Conservation (phyloP, 23 tunicate species). For the Halocynthia aurantium region DNA sequence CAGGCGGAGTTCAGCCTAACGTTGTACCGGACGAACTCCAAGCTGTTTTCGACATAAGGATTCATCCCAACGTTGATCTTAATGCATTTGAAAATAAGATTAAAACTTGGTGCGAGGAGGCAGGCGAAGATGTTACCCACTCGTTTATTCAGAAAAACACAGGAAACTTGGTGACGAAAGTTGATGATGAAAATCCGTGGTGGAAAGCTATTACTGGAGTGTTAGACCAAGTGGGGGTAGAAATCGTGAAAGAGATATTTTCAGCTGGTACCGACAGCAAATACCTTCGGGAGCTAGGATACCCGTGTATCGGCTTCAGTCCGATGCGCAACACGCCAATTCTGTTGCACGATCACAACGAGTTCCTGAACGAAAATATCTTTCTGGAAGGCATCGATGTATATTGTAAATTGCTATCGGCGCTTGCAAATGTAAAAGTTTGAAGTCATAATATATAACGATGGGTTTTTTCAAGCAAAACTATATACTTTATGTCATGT, state of each 20-base stretch:
- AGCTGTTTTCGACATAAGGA: conserved; percentile 77
- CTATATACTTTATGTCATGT: no score
- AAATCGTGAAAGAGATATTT: background rate
- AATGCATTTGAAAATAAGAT: conserved; percentile 50
- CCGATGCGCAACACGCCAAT: conserved; percentile 27
- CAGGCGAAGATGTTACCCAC: conserved; percentile 54
- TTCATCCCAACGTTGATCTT: conserved; percentile 57
- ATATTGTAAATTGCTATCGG: conserved; percentile 15
- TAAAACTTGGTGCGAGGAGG: conserved; percentile 70
- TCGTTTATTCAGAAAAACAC: conserved; percentile 31
- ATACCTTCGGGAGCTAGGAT: conserved; percentile 11
- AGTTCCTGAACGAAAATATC: conserved; percentile 11
- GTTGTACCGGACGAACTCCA: conserved; percentile 82
- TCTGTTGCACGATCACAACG: conserved; percentile 30
- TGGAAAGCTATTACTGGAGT: conserved; percentile 60
- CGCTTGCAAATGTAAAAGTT: background rate
- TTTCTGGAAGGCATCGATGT: conserved; percentile 24
- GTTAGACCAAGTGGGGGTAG: conserved; percentile 33
- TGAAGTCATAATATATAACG: background rate
- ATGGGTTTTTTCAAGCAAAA: no score
- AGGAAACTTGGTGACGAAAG: conserved; percentile 15
- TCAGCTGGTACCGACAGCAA: conserved; percentile 23
- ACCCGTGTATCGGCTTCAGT: conserved; percentile 21
- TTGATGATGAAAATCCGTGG: conserved; percentile 54
- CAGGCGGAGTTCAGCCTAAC: conserved; percentile 84